Conservation (phyloP, 2,888 invertebrate species). For the Sarcophaga caerulescens region DNA sequence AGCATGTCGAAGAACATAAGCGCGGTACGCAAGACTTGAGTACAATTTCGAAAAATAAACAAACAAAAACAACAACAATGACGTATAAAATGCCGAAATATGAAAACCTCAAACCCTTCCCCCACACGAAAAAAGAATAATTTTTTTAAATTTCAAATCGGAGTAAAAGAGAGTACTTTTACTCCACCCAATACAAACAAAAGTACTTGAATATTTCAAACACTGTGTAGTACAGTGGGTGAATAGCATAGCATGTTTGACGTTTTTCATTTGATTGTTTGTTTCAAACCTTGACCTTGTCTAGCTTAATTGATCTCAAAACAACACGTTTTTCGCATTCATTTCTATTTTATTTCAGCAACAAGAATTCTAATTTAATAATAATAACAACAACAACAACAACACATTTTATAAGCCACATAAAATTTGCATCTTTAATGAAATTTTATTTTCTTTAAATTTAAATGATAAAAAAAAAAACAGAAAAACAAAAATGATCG, state of each 20-base stretch:
- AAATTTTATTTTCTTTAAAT: conserved; percentile 6
- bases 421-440: conserved; percentile 38
- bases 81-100: conserved; percentile 20
- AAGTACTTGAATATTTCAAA: neutral
- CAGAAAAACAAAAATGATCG: too few relatives aligned
- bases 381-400: neutral
- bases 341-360: neutral
- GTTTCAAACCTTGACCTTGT: conserved; percentile 30
- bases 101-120: neutral
- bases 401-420: conserved; percentile 10
- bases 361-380: conserved; percentile 21
- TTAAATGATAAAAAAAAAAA: neutral
- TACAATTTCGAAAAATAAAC: conserved; percentile 35
- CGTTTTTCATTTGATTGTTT: neutral
- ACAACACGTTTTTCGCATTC: neutral
- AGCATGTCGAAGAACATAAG: neutral
- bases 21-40: conserved; percentile 10
- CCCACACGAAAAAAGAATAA: too few relatives aligned
- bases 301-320: conserved; percentile 25
- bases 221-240: conserved; percentile 51
- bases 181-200: conserved; percentile 4
- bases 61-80: conserved; percentile 11
- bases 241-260: conserved; percentile 6
- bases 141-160: too few relatives aligned
- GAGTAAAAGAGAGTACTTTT: neutral